Percentiles rank a stretch among this genome's conserved stretches.
Evolutionary conservation across 2,888 invertebrate genomes (phyloP).

Genomic region (Athalia circularis): DNA sequence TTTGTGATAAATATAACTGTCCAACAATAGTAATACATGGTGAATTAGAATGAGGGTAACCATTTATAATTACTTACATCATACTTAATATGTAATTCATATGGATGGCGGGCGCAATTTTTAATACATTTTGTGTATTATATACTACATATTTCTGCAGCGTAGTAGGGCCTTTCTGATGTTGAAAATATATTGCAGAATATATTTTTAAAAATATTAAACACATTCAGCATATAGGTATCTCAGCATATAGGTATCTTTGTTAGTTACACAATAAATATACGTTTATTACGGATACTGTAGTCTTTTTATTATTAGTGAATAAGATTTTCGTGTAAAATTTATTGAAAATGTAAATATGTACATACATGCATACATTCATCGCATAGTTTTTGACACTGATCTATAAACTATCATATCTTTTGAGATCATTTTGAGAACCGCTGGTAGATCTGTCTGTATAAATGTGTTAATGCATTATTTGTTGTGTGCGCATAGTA

Average conservation of each 20-base stretch:
- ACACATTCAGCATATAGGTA: conserved; percentile 27
- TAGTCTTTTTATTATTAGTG: background rate
- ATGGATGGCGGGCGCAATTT: no score
- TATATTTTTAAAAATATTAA: background rate
- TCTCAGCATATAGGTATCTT: conserved; percentile 28
- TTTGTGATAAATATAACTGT: background rate
- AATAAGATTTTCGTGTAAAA: background rate
- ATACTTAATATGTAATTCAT: no score
- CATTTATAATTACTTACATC: no score
- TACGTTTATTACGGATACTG: background rate
- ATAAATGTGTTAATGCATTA: background rate
- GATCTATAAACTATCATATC: no score
- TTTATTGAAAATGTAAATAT: background rate
- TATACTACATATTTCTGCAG: background rate
- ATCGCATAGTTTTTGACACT: background rate
- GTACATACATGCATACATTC: background rate
- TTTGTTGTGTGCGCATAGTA: background rate
- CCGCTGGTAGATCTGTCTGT: background rate
- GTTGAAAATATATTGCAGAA: background rate
- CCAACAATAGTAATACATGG: conserved; percentile 7
- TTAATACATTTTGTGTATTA: background rate
- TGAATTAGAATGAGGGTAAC: conserved; percentile 3
- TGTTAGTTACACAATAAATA: conserved; percentile 1
- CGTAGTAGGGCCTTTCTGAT: conserved; percentile 32
- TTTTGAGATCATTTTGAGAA: background rate